Base-by-base conservation (phyloP, 2,888 invertebrate species). In the Tinea pellionella region DNA sequence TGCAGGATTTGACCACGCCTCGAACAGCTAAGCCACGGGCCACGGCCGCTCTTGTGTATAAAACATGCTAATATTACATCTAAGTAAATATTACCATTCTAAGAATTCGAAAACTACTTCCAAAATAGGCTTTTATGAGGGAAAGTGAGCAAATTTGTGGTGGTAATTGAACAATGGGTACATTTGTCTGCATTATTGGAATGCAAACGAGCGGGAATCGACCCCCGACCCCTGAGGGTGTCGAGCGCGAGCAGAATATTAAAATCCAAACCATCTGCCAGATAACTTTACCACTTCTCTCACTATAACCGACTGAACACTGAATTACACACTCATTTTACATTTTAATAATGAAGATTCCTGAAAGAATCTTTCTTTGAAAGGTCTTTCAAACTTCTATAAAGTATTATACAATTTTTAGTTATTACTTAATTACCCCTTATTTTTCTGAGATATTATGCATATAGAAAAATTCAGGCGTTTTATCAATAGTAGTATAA, bases 161-260 rank as follows among this genome's bases (percentile, higher is more conserved):
- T 53, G 12, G 53, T 53, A 53, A 53, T 53, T 53, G 8, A 7
- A 53, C 53, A 53, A 53, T 53, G n/a, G 53, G 12, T 53, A 53
- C 53, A 53, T 53, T 18, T 24, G 53, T 24, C 19, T 53, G 47
- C 53, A 24, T 18, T 53, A 53, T 53, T 24, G 53, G 53, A 18
- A 53, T 53, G 53, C 53, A 18, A 53, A 53, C 53, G 53, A 53
- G 19, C 53, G 53, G 53, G 53, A 53, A 53, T 53, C 53, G 12
- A 53, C 24, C 53, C 15, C 24, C 53, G 53, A 53, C 19, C 47
- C 47, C 24, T 51, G 16, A 6, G 53, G 53, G 53, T 53, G 53
- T 47, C 53, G 53, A 24, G 53, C 24, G 19, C 24, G 53, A 12
- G 3, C n/a, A 4, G 53, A 53, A 53, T 53, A 53, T 53, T 53